Base-by-base conservation (phyloP, 1,140 invertebrate species). In the Microvelia longipes region DNA sequence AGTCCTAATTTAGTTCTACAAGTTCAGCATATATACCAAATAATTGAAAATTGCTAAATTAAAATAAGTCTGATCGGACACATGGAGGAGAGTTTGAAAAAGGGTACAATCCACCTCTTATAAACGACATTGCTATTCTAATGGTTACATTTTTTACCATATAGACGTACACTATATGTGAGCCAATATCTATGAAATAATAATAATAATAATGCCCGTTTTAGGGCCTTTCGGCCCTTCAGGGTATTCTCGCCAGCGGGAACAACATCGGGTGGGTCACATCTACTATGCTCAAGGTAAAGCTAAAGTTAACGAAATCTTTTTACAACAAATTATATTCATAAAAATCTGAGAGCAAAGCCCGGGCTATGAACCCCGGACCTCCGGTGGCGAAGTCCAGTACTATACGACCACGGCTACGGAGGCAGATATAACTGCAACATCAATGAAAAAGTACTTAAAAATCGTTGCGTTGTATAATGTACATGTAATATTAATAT, bases 221-320 rank as follows among this genome's bases (percentile, higher is more conserved):
- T 78, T 68, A 72, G 83, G 83, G 28, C 82, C 82, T 68, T 85
- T 82, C 76, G 83, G 81, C 30, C 29, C 65, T 80, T 0, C 84
- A 84, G 73, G 71, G 1, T 19, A 74, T 75, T 68, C 82, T 80
- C 69, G 81, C 80, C 14, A 83, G 83, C 76, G 82, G 83, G 81
- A 69, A 68, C 50, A 77, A 82, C 71, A n/a, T n/a, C n/a, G n/a
- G n/a, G n/a, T n/a, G n/a, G n/a, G n/a, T n/a, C n/a, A n/a, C n/a
- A n/a, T n/a, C n/a, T n/a, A n/a, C n/a, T n/a, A n/a, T n/a, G n/a
- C n/a, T n/a, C n/a, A n/a, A n/a, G n/a, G n/a, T n/a, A n/a, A n/a
- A n/a, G n/a, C n/a, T n/a, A n/a, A n/a, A n/a, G n/a, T n/a, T n/a
- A n/a, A n/a, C n/a, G n/a, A 78, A 78, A 60, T 80, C 80, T 67